These are phyloP conservation scores for Cheilinus undulatus DNA, from an alignment of 2,113 vertebrate genomes.

Conservation along the genomic window DNA sequence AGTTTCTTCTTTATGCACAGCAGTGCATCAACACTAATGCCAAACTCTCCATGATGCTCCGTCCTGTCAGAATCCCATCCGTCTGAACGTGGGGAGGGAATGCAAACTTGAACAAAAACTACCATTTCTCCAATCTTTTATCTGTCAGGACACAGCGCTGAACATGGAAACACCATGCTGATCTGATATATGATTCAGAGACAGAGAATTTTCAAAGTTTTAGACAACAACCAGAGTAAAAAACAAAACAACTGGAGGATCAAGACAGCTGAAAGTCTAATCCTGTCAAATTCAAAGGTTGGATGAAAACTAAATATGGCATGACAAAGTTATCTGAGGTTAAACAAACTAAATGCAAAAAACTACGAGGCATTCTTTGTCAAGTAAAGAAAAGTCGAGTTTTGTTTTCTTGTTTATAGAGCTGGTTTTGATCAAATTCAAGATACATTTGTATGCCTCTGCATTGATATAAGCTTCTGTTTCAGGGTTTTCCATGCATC, in stretches of 20 bases:
- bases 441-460: no score
- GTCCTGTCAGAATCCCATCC: conserved; percentile 11
- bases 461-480: no score
- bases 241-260: not conserved
- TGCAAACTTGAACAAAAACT: conserved; percentile 7
- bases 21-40: conserved; percentile 8
- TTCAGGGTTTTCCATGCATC: no score
- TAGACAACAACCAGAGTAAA: not conserved
- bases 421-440: no score
- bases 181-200: conserved; percentile 1
- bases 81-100: conserved; percentile 2
- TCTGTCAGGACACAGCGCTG: not conserved
- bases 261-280: not conserved
- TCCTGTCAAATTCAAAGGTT: not conserved
- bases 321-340: no score
- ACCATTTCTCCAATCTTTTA: not conserved
- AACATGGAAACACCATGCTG: conserved; percentile 7
- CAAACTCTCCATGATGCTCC: conserved; percentile 29
- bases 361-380: no score
- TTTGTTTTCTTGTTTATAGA: no score
- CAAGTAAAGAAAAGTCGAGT: no score
- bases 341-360: no score
- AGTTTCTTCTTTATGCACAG: conserved; percentile 30
- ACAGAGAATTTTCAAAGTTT: not conserved
- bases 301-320: not conserved